Base-by-base conservation (phyloP, 2,113 vertebrate species). In the Seriola quinqueradiata region DNA sequence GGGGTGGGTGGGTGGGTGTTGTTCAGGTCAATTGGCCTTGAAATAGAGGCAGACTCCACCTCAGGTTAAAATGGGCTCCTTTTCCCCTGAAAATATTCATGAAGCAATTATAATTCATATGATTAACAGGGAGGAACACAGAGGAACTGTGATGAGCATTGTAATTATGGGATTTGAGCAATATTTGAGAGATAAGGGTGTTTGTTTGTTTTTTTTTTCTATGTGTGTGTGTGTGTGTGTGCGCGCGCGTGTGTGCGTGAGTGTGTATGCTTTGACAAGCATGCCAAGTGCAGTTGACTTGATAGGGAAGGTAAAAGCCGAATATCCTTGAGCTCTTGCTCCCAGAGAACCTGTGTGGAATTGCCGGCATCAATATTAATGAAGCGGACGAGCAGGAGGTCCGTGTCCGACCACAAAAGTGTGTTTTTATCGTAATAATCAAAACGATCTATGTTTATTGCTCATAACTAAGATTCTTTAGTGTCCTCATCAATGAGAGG, bases 311-410 rank as follows among this genome's bases (percentile, higher is more conserved):
- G 74, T 71, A 57, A 81, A 80, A 78, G 74, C 46, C 10, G 17
- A 69, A 75, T 68, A 87, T 91, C 80, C 82, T 92, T 90, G 84
- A 90, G 85, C 84, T 78, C 40, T 25, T 79, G 81, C 79, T 83
- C 71, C 68, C 36, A 7, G 55, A 86, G 71, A 82, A 81, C 70
- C 70, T 36, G 36, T 50, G 61, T 52, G 44, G 57, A 85, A 80
- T 74, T 44, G 1, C 74, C 57, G 40, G 19, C 66, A 81, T 91
- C 69, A 87, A 90, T 92, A 92, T 92, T 87, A 83, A 92, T 92
- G 84, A 83, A 77, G 77, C 9, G 1, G 66, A 75, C 88, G 73
- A 66, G 75, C 40, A 36, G 64, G 66, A 5, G 63, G 42, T 36
- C 58, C 60, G 74, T 40, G 4, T 70, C 42, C 6, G 0, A 32